phyloP scores from a whole-genome alignment of 2,113 vertebrate species.

The Amphiprion percula region DNA sequence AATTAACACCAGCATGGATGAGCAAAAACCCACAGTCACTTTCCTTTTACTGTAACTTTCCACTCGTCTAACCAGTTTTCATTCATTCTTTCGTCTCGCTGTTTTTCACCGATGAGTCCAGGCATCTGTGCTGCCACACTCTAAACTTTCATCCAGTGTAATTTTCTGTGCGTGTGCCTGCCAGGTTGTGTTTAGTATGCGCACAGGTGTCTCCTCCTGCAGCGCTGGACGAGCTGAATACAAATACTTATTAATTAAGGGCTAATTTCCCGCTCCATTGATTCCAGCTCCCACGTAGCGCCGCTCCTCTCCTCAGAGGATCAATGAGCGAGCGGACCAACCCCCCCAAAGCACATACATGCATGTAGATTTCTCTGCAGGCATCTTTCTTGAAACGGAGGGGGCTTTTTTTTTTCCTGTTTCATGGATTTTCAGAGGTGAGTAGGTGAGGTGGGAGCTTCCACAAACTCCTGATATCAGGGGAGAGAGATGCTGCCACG shows the following conservation, averaged over 20 bases:
- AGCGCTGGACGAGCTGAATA: slow-evolving; percentile 45
- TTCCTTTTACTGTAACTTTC: neutral
- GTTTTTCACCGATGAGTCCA: neutral
- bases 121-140: neutral
- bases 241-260: slow-evolving; percentile 70
- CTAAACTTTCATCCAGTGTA: neutral
- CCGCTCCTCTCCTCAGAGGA: slow-evolving; percentile 19
- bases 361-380: slow-evolving; percentile 8
- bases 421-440: slow-evolving; percentile 33
- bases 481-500: neutral
- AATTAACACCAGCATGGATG: neutral
- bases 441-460: neutral
- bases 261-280: slow-evolving; percentile 68
- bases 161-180: neutral
- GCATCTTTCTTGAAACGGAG: neutral
- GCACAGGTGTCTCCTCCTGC: slow-evolving; percentile 45
- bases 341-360: neutral
- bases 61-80: neutral
- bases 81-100: neutral
- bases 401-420: neutral
- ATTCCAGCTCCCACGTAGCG: slow-evolving; percentile 56
- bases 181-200: slow-evolving; percentile 28
- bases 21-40: neutral
- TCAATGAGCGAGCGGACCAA: slow-evolving; percentile 28
- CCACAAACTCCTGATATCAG: slow-evolving; percentile 1